Evolutionary conservation across 2,888 invertebrate genomes (phyloP), one percentile per base, ranked within the genome.

Genomic region (Stenurella melanura): DNA sequence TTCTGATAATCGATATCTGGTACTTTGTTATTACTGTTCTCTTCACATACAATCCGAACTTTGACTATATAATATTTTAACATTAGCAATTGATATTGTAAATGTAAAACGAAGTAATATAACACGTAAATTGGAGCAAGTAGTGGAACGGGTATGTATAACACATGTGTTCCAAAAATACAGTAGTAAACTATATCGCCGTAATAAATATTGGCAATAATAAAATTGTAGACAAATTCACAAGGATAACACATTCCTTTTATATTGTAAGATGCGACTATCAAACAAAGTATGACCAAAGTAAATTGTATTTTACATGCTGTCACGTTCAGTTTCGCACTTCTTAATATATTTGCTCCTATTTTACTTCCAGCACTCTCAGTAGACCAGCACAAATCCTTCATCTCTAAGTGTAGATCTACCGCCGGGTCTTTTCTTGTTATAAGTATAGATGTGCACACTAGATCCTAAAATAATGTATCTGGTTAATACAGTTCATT

Each of bases 351-450:
- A 6, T 0, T n/a, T 50, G 50, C 6, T 50, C 6, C 0, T 50
- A n/a, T 50, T 15, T 50, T n/a, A 0, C n/a, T 6, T 50, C 50
- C 50, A 50, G 50, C n/a, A 50, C n/a, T 50, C 3, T 50, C 50
- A 50, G n/a, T 50, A 50, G 50, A 50, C 50, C 50, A 50, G n/a
- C 50, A n/a, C n/a, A 50, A n/a, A n/a, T 50, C n/a, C 50, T n/a
- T 50, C n/a, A 50, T n/a, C 6, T 50, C 50, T 50, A 15, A 50
- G 5, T 50, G 7, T 50, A 50, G 0, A n/a, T n/a, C n/a, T 50
- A 50, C 15, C 4, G 12, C 7, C 5, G n/a, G n/a, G 12, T 50
- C n/a, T n/a, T 15, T 50, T 50, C 12, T 50, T 6, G n/a, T 15
- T 50, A 50, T 15, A n/a, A 50, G n/a, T 50, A 7, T 17, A 1